Evolutionary conservation across 2,888 invertebrate species (phyloP).

Genomic region (Diarsia rubi): DNA sequence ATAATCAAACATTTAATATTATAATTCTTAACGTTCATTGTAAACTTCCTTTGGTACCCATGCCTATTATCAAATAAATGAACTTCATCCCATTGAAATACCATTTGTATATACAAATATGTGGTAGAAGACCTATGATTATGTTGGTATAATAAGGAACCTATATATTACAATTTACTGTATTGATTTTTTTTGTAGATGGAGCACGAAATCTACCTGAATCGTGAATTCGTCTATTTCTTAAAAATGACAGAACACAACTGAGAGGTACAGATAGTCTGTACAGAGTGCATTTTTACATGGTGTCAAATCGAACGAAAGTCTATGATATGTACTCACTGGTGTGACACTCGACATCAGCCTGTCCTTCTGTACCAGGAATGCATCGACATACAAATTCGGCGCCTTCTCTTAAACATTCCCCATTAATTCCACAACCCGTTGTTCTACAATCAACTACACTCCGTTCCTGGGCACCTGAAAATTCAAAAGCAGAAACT

Average conservation of each 20-base stretch:
- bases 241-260: conserved; percentile 44
- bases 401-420: conserved; percentile 96
- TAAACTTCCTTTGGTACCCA: conserved; percentile 64
- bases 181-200: conserved; percentile 25
- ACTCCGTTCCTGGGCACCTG: conserved; percentile 91
- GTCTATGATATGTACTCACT: conserved; percentile 81
- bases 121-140: conserved; percentile 53
- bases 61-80: conserved; percentile 54
- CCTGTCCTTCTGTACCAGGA: conserved; percentile 94
- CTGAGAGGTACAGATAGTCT: conserved; percentile 52
- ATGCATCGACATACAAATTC: conserved; percentile 96
- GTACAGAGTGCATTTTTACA: conserved; percentile 88
- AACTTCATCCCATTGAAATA: conserved; percentile 58
- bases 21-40: conserved; percentile 1
- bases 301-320: conserved; percentile 75
- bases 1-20: not conserved
- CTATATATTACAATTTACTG: conserved; percentile 43
- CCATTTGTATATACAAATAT: conserved; percentile 73
- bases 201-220: conserved; percentile 18
- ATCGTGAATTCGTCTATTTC: conserved; percentile 46
- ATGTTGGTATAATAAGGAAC: conserved; percentile 33
- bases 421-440: conserved; percentile 96
- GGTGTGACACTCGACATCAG: conserved; percentile 93
- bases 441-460: conserved; percentile 95
- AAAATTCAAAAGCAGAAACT: conserved; percentile 34